Percentiles rank a stretch among this genome's conserved stretches.
Evolutionary conservation across 2,797 vertebrate species (phyloP).

Genomic region (Hapalemur alaotrensis): DNA sequence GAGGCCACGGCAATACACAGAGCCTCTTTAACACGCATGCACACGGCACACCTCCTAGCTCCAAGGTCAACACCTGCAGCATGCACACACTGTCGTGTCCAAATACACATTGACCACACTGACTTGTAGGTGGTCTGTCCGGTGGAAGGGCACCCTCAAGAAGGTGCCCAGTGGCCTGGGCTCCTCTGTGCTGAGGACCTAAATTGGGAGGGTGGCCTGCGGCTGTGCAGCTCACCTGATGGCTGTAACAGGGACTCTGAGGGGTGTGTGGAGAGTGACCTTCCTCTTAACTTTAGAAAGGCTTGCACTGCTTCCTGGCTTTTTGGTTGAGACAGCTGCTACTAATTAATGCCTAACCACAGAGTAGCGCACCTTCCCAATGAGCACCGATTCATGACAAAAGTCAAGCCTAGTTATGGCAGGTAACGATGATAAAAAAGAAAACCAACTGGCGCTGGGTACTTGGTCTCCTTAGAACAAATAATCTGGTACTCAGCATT

Average conservation of each 20-base stretch:
- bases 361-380: neutral
- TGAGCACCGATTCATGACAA: neutral
- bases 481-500: neutral
- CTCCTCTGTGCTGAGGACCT: neutral
- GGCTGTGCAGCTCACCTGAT: neutral
- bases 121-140: neutral
- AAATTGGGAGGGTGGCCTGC: neutral
- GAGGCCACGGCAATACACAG: neutral
- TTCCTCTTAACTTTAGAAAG: neutral
- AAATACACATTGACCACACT: neutral
- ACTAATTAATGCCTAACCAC: neutral
- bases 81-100: neutral
- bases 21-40: neutral
- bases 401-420: constrained; percentile 15
- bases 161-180: neutral
- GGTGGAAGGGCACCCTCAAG: neutral
- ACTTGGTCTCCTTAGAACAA: neutral
- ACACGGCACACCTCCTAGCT: neutral
- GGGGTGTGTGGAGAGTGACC: neutral
- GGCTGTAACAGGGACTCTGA: neutral
- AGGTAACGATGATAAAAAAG: neutral
- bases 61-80: neutral
- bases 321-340: neutral
- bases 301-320: neutral
- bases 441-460: neutral